Conservation (phyloP, 2,113 vertebrate genomes). For the Caretta caretta region DNA sequence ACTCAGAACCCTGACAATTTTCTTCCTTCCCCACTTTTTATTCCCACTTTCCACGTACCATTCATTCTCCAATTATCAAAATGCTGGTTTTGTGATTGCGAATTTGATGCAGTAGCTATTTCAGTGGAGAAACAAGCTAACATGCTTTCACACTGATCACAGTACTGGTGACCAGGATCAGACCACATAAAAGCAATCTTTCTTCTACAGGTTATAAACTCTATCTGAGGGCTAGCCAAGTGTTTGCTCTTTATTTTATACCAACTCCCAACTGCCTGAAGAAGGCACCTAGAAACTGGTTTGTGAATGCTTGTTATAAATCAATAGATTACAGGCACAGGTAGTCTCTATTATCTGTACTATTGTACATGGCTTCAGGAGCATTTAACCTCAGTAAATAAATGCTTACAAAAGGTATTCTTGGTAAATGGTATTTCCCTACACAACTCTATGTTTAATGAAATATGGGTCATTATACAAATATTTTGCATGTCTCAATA, state of each 20-base stretch:
- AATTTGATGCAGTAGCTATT: not conserved
- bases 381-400: not conserved
- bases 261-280: not conserved
- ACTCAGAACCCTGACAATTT: not conserved
- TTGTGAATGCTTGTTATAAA: not conserved
- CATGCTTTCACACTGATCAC: not conserved
- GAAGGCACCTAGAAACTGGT: not conserved
- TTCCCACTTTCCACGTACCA: not conserved
- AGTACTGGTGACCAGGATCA: not conserved
- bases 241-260: not conserved
- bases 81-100: not conserved
- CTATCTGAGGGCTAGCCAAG: not conserved
- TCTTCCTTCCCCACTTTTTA: not conserved
- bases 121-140: not conserved
- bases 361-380: not conserved
- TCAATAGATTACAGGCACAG: not conserved
- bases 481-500: not conserved
- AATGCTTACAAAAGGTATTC: not conserved
- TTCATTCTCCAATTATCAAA: not conserved
- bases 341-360: not conserved
- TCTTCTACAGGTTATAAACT: not conserved
- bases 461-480: not conserved
- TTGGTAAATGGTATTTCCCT: not conserved
- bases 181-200: not conserved
- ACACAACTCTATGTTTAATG: not conserved